Evolutionary conservation across 2,797 vertebrate species (phyloP).

Genomic region (Takifugu rubripes): DNA sequence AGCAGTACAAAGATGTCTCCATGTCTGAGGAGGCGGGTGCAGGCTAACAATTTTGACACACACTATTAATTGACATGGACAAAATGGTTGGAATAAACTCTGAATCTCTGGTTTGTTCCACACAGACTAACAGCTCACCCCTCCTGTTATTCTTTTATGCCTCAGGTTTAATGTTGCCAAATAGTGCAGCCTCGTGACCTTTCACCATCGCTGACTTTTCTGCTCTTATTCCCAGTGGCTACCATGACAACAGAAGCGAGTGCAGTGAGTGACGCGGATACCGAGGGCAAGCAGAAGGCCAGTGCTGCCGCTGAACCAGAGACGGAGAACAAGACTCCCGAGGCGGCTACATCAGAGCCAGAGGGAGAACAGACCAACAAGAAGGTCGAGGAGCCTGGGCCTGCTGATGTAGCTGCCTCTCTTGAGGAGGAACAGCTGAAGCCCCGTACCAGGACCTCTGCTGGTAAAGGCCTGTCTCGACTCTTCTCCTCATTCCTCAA

Average conservation of each 20-base stretch:
- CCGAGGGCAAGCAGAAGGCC: constrained; percentile 70
- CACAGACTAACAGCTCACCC: background rate
- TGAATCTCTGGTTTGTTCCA: background rate
- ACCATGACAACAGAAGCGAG: constrained; percentile 80
- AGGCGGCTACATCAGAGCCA: constrained; percentile 58
- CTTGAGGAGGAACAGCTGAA: constrained; percentile 81
- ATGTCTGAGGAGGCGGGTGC: too few relatives aligned
- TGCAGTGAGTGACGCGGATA: constrained; percentile 70
- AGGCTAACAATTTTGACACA: too few relatives aligned
- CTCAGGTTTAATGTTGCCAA: constrained; percentile 32
- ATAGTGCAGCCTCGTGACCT: constrained; percentile 40
- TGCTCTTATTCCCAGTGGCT: constrained; percentile 65
- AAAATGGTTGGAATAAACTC: too few relatives aligned
- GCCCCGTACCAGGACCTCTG: constrained; percentile 77
- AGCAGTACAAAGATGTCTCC: too few relatives aligned
- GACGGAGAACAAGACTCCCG: constrained; percentile 56
- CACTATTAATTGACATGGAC: too few relatives aligned
- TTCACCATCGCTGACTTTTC: constrained; percentile 56
- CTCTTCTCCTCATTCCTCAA: constrained; percentile 90
- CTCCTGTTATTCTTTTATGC: constrained; percentile 16
- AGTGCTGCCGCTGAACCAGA: constrained; percentile 43
- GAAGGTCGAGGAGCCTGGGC: constrained; percentile 72
- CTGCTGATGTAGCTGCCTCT: constrained; percentile 53
- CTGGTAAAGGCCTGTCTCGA: constrained; percentile 85
- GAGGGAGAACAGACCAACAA: constrained; percentile 75